Evolutionary conservation across 2,797 vertebrate genomes (phyloP).

Genomic region (Bucorvus abyssinicus): DNA sequence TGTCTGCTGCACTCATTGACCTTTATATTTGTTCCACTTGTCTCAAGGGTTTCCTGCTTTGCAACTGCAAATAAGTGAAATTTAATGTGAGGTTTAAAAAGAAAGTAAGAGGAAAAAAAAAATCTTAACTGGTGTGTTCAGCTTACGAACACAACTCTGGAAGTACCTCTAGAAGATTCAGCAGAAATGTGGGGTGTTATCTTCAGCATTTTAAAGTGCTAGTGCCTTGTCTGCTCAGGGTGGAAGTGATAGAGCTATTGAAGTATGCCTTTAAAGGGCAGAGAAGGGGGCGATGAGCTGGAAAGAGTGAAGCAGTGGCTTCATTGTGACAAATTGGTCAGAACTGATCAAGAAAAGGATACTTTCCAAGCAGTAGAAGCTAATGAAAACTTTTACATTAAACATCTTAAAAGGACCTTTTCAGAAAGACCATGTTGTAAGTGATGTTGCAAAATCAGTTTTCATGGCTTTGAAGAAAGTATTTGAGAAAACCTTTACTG

Average conservation of each 20-base stretch:
- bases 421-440: background rate
- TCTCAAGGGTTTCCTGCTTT: constrained; percentile 2
- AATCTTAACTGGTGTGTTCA: background rate
- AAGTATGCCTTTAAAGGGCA: background rate
- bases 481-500: background rate
- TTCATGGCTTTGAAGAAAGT: background rate
- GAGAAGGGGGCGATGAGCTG: background rate
- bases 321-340: background rate
- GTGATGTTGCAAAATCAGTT: background rate
- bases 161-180: background rate
- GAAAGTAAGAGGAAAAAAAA: background rate
- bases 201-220: background rate
- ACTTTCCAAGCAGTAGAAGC: background rate
- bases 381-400: background rate
- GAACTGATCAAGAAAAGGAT: background rate
- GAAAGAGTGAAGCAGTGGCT: background rate
- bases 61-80: background rate
- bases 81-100: background rate
- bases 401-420: background rate
- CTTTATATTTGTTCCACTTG: background rate
- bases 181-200: background rate
- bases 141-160: background rate
- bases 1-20: background rate
- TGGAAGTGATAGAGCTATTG: background rate
- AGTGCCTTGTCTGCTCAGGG: background rate